Percentiles rank a stretch among this genome's conserved stretches.
phyloP scores from a whole-genome alignment of 2,797 vertebrate species.

The Eptatretus atami region DNA sequence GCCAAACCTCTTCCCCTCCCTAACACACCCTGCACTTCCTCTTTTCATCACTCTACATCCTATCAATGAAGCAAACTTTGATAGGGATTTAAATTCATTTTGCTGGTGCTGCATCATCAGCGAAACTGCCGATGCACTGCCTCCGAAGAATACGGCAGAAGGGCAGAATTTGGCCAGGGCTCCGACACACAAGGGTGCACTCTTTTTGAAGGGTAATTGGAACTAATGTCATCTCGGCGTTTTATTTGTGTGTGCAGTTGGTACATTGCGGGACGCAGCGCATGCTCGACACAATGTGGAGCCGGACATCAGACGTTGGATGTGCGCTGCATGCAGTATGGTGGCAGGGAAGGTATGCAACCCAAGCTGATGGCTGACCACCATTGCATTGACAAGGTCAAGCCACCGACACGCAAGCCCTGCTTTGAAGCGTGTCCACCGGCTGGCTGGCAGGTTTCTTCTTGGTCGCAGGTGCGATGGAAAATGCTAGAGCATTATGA shows the following conservation, averaged over 20 bases:
- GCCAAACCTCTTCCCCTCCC: too few relatives aligned
- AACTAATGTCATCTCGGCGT: conserved; percentile 9
- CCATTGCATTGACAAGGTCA: conserved; percentile 27
- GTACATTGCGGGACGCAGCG: conserved; percentile 44
- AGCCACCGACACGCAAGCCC: conserved; percentile 36
- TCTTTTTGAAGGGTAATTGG: too few relatives aligned
- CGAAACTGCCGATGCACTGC: too few relatives aligned
- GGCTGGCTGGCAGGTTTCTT: conserved; percentile 55
- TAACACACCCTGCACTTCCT: too few relatives aligned
- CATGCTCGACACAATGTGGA: conserved; percentile 54
- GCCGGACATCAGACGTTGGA: conserved; percentile 41
- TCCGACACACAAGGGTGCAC: too few relatives aligned
- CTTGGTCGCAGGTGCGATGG: conserved; percentile 53
- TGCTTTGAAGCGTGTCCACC: conserved; percentile 54
- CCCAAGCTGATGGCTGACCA: conserved; percentile 26
- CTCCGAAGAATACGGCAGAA: too few relatives aligned
- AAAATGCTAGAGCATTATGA: background rate
- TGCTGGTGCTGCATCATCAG: too few relatives aligned
- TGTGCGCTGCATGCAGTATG: conserved; percentile 52
- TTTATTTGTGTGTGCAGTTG: conserved; percentile 20
- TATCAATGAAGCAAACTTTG: too few relatives aligned
- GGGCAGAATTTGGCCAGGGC: too few relatives aligned
- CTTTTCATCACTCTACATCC: too few relatives aligned
- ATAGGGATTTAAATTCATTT: too few relatives aligned
- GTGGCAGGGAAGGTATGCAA: conserved; percentile 20